phyloP scores from a whole-genome alignment of 2,888 invertebrate species.

The Andrena flavipes region DNA sequence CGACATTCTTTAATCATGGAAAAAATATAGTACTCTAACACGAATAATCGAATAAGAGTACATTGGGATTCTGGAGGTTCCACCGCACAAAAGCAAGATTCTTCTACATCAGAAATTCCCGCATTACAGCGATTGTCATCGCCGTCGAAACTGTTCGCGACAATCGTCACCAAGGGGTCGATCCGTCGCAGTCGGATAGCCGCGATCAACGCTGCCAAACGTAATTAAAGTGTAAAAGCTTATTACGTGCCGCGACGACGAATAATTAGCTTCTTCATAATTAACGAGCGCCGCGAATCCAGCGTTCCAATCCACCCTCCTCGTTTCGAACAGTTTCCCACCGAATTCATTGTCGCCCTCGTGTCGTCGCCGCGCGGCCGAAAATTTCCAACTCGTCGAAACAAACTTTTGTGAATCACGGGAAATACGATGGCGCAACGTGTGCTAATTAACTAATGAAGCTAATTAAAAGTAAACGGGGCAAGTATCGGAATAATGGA shows the following conservation, averaged over 20 bases:
- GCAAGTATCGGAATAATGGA: too few species aligned
- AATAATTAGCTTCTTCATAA: slow-evolving; percentile 54
- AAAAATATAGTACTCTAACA: too few species aligned
- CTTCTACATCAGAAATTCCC: neutral
- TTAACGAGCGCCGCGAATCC: slow-evolving; percentile 34
- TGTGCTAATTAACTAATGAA: slow-evolving; percentile 18
- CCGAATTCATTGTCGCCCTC: slow-evolving; percentile 8
- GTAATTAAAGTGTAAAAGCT: slow-evolving; percentile 47
- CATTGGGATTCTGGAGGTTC: too few species aligned
- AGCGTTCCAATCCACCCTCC: slow-evolving; percentile 5
- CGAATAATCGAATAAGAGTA: too few species aligned
- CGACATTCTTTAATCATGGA: too few species aligned
- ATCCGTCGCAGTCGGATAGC: slow-evolving; percentile 27
- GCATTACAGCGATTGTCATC: neutral
- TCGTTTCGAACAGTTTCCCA: slow-evolving; percentile 9
- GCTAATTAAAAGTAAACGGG: slow-evolving; percentile 1
- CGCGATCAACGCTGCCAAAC: slow-evolving; percentile 30
- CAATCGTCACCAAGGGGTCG: slow-evolving; percentile 13
- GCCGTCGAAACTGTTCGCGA: neutral
- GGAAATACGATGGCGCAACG: neutral
- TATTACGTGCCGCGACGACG: slow-evolving; percentile 41
- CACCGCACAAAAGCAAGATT: too few species aligned
- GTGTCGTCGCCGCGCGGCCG: neutral
- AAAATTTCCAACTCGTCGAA: slow-evolving; percentile 6
- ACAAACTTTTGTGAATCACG: neutral